phyloP scores from a whole-genome alignment of 92 coral and sea anemone species.

The Actinernus sp. region DNA sequence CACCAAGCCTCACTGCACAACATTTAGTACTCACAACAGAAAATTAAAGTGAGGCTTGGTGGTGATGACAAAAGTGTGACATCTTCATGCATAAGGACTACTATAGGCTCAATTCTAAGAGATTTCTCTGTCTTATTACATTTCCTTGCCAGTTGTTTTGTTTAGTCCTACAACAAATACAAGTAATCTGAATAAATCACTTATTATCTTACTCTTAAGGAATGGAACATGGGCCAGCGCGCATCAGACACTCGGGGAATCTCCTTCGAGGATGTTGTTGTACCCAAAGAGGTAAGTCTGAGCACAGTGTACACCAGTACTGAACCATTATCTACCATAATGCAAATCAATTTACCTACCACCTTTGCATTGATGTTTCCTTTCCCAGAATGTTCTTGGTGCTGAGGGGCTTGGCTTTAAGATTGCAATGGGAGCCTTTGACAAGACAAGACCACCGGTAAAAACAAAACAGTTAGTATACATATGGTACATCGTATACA shows the following conservation, averaged over 20 bases:
- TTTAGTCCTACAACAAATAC: not conserved
- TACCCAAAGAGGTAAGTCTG: constrained; percentile 99
- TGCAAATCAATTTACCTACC: too few relatives aligned
- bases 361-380: not conserved
- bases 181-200: not conserved
- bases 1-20: too few relatives aligned
- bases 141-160: not conserved
- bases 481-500: too few relatives aligned
- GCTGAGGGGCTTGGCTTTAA: constrained; percentile 91
- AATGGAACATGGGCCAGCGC: constrained; percentile 98
- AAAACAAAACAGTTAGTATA: too few relatives aligned
- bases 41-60: too few relatives aligned
- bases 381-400: constrained; percentile 64
- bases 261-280: constrained; percentile 97
- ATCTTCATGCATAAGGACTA: too few relatives aligned
- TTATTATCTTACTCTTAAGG: constrained; percentile 27
- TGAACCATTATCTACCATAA: too few relatives aligned
- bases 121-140: not conserved
- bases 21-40: too few relatives aligned
- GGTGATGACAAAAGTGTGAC: too few relatives aligned
- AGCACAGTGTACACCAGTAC: too few relatives aligned
- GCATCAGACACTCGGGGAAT: constrained; percentile 98
- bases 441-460: constrained; percentile 97
- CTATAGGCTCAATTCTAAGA: too few relatives aligned
- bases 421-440: constrained; percentile 99